Percentiles rank a stretch among this genome's conserved stretches.
phyloP scores from a whole-genome alignment of 92 coral and sea anemone genomes.

The Ricordea florida region DNA sequence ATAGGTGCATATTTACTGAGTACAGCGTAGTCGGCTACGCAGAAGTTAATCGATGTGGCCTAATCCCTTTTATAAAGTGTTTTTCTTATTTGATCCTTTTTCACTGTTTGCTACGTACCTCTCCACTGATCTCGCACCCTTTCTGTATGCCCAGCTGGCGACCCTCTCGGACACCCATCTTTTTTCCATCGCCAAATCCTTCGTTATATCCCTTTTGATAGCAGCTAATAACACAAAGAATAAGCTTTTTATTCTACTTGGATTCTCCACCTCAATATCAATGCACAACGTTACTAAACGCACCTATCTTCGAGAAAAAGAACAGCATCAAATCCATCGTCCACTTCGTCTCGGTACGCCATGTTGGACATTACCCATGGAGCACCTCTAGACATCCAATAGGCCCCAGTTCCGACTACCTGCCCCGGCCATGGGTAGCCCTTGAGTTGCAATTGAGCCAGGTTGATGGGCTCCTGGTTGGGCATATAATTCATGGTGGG shows the following conservation, averaged over 20 bases:
- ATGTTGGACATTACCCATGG: constrained; percentile 46
- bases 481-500: too few relatives aligned
- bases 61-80: too few relatives aligned
- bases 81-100: too few relatives aligned
- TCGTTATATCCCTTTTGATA: constrained; percentile 70
- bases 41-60: too few relatives aligned
- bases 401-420: too few relatives aligned
- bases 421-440: too few relatives aligned
- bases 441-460: too few relatives aligned
- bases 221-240: constrained; percentile 39
- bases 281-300: not conserved
- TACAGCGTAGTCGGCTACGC: too few relatives aligned
- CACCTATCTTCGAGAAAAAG: constrained; percentile 93
- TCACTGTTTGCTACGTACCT: constrained; percentile 50
- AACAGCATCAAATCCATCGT: constrained; percentile 81
- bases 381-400: too few relatives aligned
- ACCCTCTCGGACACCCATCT: constrained; percentile 78
- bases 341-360: constrained; percentile 67
- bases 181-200: constrained; percentile 71
- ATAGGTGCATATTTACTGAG: not conserved
- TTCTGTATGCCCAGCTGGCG: constrained; percentile 67
- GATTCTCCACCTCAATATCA: too few relatives aligned
- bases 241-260: not conserved
- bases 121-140: constrained; percentile 80
- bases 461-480: too few relatives aligned